Evolutionary conservation across 2,888 invertebrate species (phyloP), one percentile per base, ranked within the genome.

Genomic region (Seira musarum): DNA sequence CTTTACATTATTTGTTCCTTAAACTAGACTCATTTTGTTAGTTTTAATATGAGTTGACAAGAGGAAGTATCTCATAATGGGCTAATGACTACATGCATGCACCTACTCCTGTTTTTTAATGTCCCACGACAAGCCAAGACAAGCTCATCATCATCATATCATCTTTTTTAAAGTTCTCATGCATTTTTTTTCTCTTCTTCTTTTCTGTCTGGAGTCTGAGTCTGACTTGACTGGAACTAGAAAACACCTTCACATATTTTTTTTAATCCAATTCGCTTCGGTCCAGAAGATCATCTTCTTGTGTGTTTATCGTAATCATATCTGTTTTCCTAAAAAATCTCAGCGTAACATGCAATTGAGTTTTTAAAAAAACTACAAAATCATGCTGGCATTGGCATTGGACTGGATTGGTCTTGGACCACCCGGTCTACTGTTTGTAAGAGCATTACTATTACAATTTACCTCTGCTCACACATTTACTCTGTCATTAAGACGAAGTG

Each of bases 21-120:
- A 30, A 30, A 30, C 30, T 30, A 8, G 30, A 30, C 8, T 8
- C 30, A 30, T 30, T 30, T 30, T 30, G 30, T 30, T 5, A 2
- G 2, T 49, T 49, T 49, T 30, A 75, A 75, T 75, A 57, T 30
- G 17, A 61, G 74, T 61, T 67, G 74, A 75, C 74, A 75, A 75
- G 74, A 75, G 74, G 74, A 75, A 75, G 74, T 75, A 22, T 60
- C 35, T 67, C 61, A 67, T 75, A 75, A 74, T 66, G 35, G 64
- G 66, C n/a, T 49, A 49, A 49, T 49, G 49, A 24, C 65, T 65
- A 60, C 60, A 19, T 60, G 60, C 60, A 21, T n/a, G n/a, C n/a
- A n/a, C n/a, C n/a, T n/a, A 49, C 49, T 49, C 17, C 49, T 49
- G 49, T n/a, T 49, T n/a, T 40, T 49, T 49, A 13, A n/a, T 49